Evolutionary conservation across 2,113 vertebrate genomes (phyloP), one percentile per base, ranked within the genome.

Genomic region (Thalassoma bifasciatum): DNA sequence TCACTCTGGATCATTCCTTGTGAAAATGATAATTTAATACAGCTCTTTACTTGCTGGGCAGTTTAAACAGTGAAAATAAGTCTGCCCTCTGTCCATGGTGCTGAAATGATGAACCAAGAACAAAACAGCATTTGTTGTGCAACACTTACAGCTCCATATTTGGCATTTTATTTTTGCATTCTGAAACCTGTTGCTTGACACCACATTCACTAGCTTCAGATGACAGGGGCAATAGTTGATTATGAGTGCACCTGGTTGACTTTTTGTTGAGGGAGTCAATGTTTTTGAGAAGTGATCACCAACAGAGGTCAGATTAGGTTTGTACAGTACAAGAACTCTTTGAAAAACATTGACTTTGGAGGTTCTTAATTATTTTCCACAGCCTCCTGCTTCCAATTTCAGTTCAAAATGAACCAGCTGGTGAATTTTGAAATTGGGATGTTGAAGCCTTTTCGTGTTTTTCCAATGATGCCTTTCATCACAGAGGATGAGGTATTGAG

Each of bases 401-500:
- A 58, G 30, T 86, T 65, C 37, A 26, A 85, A 72, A 51, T 16
- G 40, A 70, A 70, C 9, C 49, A 53, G n/a, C 59, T 34, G 38
- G 49, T 75, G 61, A 64, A 12, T 50, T 56, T 26, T 53, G 24
- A 66, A 70, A 54, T 24, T 51, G 9, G 36, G 71, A 24, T 49
- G 47, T 22, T 37, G 56, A 61, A 23, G 26, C 52, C 44, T 44
- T 79, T 76, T 54, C 58, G 70, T 85, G 78, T 36, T 77, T 76
- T 51, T 22, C 50, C 88, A 85, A 90, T 81, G 74, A 81, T 74
- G 72, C 68, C 61, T 71, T 87, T 82, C 78, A 86, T 84, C 83
- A 79, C 50, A 59, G 54, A 13, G 16, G 42, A 54, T 73, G 60
- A 83, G 53, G 68, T 16, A 56, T 21, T 4, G 24, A 52, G 76